Base-by-base conservation (phyloP, 1,140 invertebrate genomes). In the Euwallacea similis region DNA sequence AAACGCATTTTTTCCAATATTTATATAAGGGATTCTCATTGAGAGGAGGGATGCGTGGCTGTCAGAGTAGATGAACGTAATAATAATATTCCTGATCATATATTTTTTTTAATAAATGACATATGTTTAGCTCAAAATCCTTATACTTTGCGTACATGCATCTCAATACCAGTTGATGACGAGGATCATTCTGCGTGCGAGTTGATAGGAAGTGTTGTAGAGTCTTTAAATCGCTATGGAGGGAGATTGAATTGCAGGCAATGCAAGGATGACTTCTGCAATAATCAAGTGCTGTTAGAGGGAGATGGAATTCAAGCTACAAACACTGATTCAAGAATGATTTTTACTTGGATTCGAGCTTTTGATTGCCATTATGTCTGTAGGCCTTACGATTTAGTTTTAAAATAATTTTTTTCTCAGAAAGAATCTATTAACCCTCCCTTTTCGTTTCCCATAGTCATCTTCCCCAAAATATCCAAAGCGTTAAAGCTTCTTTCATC, bases 31-130 rank as follows among this genome's bases (percentile, higher is more conserved):
- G 42, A 61, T 16, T 10, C 33, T 9, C 4, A 6, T 13, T 11
- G 33, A 1, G 59, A 61, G 42, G 21, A 61, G 6, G 7, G 42
- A n/a, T 42, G 33, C n/a, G 15, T 61, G 33, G 2, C 59, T 42
- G 33, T 33, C 11, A 41, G 33, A 61, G 59, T 61, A 42, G 21
- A 61, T 43, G 59, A 61, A 43, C 10, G 59, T 60, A 60, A 60
- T 33, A 6, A 11, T 46, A 50, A 50, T 50, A 13, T 7, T 13
- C 6, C 9, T 50, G 9, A 10, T 46, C 44, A 46, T 50, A 13
- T 50, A 13, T 50, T 50, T 4, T 50, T 46, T 50, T 50, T 50
- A 11, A 9, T 61, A 7, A 4, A 33, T 33, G 21, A 33, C 4
- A 33, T 33, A 33, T 33, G 8, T 61, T 4, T 16, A 61, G 59